Conservation (phyloP, 2,797 vertebrate genomes). For the Sebastes vulpes region DNA sequence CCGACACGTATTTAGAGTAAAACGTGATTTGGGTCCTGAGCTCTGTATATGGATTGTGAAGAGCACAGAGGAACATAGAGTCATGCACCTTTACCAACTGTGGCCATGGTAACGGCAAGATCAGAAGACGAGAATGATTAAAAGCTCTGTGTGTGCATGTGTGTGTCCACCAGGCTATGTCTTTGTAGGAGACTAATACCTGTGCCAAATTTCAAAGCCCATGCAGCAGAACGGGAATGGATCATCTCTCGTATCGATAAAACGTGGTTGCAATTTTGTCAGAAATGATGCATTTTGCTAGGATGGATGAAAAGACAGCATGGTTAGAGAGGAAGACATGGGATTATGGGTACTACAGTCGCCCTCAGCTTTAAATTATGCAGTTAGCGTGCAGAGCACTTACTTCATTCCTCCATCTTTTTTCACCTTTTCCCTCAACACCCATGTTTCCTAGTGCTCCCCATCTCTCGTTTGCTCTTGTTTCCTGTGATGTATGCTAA, state of each 20-base stretch:
- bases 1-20: slow-evolving; percentile 2
- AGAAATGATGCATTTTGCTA: slow-evolving; percentile 7
- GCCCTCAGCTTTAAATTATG: slow-evolving; percentile 79
- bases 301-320: slow-evolving; percentile 24
- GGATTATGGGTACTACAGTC: slow-evolving; percentile 57
- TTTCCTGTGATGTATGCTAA: slow-evolving; percentile 10
- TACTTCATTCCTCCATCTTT: slow-evolving; percentile 56
- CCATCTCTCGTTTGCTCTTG: slow-evolving; percentile 2
- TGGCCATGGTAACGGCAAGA: slow-evolving; percentile 84
- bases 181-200: slow-evolving; percentile 47
- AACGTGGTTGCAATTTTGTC: slow-evolving; percentile 5
- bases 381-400: slow-evolving; percentile 68
- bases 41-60: slow-evolving; percentile 45
- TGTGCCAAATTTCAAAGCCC: slow-evolving; percentile 46
- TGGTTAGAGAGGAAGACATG: slow-evolving; percentile 30
- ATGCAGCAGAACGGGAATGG: slow-evolving; percentile 29
- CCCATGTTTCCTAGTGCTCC: slow-evolving; percentile 24
- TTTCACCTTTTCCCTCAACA: slow-evolving; percentile 50
- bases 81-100: slow-evolving; percentile 79
- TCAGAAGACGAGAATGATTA: slow-evolving; percentile 78
- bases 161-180: slow-evolving; percentile 23
- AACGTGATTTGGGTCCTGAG: slow-evolving; percentile 11
- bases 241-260: slow-evolving; percentile 2
- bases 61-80: slow-evolving; percentile 60
- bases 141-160: slow-evolving; percentile 33